phyloP scores from a whole-genome alignment of 2,113 vertebrate genomes.

The Eulacestoma nigropectus region DNA sequence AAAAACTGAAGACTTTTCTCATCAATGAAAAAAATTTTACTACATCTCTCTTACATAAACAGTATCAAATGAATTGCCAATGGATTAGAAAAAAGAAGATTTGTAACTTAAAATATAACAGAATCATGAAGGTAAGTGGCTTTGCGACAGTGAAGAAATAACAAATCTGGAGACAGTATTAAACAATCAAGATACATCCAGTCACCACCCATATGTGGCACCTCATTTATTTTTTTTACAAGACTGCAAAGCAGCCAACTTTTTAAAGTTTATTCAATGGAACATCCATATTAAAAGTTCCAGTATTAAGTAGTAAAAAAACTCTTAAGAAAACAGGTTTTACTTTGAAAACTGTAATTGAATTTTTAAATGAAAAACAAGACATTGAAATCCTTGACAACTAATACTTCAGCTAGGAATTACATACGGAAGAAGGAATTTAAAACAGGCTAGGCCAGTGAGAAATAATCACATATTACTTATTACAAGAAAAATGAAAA shows the following conservation, averaged over 20 bases:
- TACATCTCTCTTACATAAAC: not conserved
- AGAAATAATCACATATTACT: not conserved
- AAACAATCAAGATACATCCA: not conserved
- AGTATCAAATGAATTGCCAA: not conserved
- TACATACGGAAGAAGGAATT: not conserved
- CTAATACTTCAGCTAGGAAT: not conserved
- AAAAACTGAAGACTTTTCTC: not conserved
- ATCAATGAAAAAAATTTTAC: not conserved
- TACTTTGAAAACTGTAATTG: not conserved
- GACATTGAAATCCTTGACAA: not conserved
- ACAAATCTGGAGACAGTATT: not conserved
- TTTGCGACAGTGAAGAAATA: not conserved
- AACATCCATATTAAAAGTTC: not conserved
- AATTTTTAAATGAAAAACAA: not conserved
- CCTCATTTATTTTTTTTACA: not conserved
- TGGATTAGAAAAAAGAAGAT: not conserved
- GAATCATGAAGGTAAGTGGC: not conserved
- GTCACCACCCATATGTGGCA: not conserved
- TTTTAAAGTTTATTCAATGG: not conserved
- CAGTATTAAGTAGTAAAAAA: not conserved
- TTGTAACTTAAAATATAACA: not conserved
- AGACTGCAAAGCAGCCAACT: not conserved
- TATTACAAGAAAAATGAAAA: not conserved
- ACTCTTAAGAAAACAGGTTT: not conserved
- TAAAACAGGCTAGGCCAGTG: not conserved